A percentile compares a stretch with the other conserved stretches of the same genome.
Evolutionary conservation across 2,888 invertebrate genomes (phyloP).

Genomic region (Melangyna quadrimaculata): DNA sequence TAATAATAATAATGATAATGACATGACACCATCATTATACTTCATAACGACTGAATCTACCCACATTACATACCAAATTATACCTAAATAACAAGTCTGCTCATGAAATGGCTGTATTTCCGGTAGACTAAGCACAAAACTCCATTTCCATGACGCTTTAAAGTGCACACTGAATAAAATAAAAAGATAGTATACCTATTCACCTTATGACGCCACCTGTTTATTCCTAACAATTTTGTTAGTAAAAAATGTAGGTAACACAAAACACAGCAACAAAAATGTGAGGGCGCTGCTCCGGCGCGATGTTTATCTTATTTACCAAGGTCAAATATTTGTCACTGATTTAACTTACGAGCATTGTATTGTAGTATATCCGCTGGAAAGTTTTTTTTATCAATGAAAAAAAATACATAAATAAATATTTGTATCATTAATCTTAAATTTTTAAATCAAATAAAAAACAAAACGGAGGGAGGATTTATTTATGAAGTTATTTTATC

Average conservation of each 20-base stretch:
- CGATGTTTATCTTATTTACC: not conserved
- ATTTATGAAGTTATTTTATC: not conserved
- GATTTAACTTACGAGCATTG: not conserved
- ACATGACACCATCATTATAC: not conserved
- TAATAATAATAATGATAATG: not conserved
- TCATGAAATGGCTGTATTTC: slow-evolving; percentile 5
- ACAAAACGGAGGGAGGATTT: not conserved
- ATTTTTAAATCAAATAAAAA: not conserved
- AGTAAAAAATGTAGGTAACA: not conserved
- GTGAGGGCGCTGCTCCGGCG: slow-evolving; percentile 8
- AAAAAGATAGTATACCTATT: not conserved
- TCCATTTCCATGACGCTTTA: not conserved
- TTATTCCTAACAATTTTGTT: not conserved
- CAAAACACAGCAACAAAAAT: not conserved
- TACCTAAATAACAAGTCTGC: not conserved
- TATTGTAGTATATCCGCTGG: not conserved
- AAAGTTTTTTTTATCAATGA: not conserved
- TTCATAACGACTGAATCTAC: not conserved
- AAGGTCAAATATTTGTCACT: slow-evolving; percentile 35
- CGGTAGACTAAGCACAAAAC: slow-evolving; percentile 18
- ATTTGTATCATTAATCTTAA: not conserved
- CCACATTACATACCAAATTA: not conserved
- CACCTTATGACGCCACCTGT: slow-evolving; percentile 24
- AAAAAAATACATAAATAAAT: not conserved
- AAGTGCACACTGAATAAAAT: not conserved